phyloP scores from a whole-genome alignment of 2,797 vertebrate species.

The Ara ararauna region DNA sequence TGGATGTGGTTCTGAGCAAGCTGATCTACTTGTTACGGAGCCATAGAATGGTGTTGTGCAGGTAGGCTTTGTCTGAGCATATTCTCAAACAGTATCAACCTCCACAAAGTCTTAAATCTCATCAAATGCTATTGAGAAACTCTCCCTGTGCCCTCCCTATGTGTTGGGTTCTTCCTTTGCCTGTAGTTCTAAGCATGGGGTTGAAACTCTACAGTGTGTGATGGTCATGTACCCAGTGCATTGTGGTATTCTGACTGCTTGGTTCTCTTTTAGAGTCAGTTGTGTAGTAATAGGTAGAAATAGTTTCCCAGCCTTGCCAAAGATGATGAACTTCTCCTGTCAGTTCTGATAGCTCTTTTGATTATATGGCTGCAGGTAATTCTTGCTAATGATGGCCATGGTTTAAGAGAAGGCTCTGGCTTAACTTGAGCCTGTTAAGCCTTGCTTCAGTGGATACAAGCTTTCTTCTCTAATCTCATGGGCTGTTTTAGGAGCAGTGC shows the following conservation, averaged over 20 bases:
- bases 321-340: conserved; percentile 53
- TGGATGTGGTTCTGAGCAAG: neutral
- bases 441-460: conserved; percentile 24
- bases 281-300: conserved; percentile 9
- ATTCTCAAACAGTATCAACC: neutral
- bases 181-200: neutral
- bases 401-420: conserved; percentile 41
- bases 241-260: neutral
- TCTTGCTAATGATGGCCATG: conserved; percentile 49
- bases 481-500: neutral
- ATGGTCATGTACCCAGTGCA: neutral
- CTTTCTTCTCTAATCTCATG: conserved; percentile 14
- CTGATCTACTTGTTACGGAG: neutral
- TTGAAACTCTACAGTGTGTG: neutral
- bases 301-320: conserved; percentile 18
- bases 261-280: neutral
- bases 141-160: neutral
- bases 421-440: conserved; percentile 15
- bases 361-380: conserved; percentile 62
- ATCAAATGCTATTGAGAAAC: neutral
- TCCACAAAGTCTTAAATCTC: neutral
- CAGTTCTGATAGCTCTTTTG: conserved; percentile 50
- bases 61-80: neutral
- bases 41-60: neutral
- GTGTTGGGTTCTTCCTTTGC: neutral